A percentile compares a stretch with the other conserved stretches of the same genome.
These are phyloP conservation scores for Brachionus asplanchnoidis DNA, from an alignment of 1,140 invertebrate genomes.

Conservation along the genomic window DNA sequence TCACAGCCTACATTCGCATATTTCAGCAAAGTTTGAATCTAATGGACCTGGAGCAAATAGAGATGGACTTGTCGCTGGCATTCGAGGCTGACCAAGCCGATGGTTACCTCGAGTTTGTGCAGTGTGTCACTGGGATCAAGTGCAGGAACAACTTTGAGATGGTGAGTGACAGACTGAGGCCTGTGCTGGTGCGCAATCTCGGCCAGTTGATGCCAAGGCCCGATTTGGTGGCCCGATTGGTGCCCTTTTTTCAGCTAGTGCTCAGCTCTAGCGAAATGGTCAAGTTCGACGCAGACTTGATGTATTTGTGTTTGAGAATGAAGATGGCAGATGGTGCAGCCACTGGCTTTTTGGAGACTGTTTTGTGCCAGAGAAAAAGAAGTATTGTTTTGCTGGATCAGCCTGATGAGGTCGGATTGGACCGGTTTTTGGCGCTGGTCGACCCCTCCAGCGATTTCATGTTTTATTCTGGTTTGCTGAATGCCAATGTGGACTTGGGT, in stretches of 20 bases:
- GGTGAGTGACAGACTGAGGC: not conserved
- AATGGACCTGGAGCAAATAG: not conserved
- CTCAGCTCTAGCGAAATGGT: not conserved
- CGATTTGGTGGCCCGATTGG: not conserved
- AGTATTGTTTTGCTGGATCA: not conserved
- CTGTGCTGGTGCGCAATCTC: not conserved
- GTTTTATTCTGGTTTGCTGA: not conserved
- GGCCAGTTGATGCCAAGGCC: not conserved
- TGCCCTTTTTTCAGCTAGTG: not conserved
- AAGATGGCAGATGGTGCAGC: too few species aligned
- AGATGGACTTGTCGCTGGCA: not conserved
- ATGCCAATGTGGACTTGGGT: not conserved
- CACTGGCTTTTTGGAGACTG: not conserved
- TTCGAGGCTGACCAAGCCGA: not conserved
- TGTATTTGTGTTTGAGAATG: not conserved
- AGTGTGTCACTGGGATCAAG: not conserved
- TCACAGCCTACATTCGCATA: not conserved
- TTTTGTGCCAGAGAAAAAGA: not conserved
- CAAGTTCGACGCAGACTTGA: not conserved
- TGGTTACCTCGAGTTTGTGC: not conserved
- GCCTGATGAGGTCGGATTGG: not conserved
- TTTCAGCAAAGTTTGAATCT: slow-evolving; percentile 9
- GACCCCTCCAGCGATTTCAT: not conserved
- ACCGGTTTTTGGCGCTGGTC: not conserved
- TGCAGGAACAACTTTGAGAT: not conserved